phyloP scores from a whole-genome alignment of 2,797 vertebrate species.

The Etheostoma nigrum region DNA sequence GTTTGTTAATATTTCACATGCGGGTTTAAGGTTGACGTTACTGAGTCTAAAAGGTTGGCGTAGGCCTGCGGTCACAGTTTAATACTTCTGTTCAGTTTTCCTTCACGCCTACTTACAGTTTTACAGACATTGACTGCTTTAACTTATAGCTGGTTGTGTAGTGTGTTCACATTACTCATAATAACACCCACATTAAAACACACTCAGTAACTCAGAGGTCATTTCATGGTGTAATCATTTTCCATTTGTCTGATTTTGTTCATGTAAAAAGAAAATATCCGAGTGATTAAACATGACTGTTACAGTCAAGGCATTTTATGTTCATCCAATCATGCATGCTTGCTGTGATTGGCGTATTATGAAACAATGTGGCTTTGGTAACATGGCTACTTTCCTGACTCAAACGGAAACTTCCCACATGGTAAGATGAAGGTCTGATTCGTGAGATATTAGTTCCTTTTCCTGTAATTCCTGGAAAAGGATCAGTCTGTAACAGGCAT shows the following conservation, averaged over 20 bases:
- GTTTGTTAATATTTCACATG: constrained; percentile 77
- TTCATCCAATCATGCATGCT: constrained; percentile 18
- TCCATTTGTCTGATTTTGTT: constrained; percentile 50
- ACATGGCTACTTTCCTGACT: constrained; percentile 9
- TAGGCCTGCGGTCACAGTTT: constrained; percentile 55
- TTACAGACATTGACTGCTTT: constrained; percentile 70
- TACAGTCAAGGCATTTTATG: constrained; percentile 16
- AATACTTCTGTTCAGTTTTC: constrained; percentile 50
- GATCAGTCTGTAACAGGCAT: constrained; percentile 55
- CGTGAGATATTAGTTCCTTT: constrained; percentile 34
- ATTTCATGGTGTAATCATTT: constrained; percentile 56
- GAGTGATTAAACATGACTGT: constrained; percentile 34
- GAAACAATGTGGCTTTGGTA: constrained; percentile 31
- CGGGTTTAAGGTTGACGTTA: constrained; percentile 55
- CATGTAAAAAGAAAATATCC: constrained; percentile 33
- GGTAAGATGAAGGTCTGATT: constrained; percentile 41
- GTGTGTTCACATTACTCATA: constrained; percentile 67
- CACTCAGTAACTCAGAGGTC: constrained; percentile 41
- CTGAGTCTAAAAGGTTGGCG: constrained; percentile 56
- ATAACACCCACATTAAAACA: constrained; percentile 68
- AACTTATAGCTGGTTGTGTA: constrained; percentile 68
- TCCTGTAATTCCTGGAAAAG: constrained; percentile 56
- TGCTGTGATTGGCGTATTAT: constrained; percentile 19
- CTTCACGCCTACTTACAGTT: constrained; percentile 75
- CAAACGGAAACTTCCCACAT: constrained; percentile 27